phyloP scores from a whole-genome alignment of 2,113 vertebrate genomes.

The Cairina moschata region DNA sequence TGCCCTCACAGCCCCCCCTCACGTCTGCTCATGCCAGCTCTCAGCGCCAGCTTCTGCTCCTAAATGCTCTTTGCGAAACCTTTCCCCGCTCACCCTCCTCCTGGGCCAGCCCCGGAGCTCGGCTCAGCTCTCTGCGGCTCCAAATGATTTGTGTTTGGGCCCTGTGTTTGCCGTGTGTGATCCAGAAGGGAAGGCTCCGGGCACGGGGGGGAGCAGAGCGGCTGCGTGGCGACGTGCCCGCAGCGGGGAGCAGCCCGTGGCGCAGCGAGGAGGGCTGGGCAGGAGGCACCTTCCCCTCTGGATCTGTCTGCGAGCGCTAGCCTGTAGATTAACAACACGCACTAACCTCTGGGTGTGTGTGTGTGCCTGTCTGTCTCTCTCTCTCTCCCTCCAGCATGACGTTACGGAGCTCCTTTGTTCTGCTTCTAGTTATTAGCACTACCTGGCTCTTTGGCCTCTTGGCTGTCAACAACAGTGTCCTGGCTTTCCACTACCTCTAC shows the following conservation, averaged over 20 bases:
- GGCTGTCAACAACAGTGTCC: constrained; percentile 98
- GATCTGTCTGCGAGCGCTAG: constrained; percentile 15
- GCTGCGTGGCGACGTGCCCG: background rate
- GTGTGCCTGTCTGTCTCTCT: constrained; percentile 60
- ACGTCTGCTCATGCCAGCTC: background rate
- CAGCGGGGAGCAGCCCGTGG: background rate
- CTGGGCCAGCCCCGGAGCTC: background rate
- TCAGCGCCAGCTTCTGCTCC: background rate
- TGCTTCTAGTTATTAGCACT: constrained; percentile 92
- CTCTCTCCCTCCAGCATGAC: constrained; percentile 83
- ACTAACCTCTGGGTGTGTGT: constrained; percentile 44
- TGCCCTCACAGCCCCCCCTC: background rate
- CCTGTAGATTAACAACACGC: constrained; percentile 21
- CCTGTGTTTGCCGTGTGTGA: background rate
- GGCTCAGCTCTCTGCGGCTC: background rate
- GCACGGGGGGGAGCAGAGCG: accelerated
- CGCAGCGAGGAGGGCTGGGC: background rate
- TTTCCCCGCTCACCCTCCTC: background rate
- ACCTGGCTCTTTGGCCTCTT: constrained; percentile 98
- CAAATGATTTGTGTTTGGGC: background rate
- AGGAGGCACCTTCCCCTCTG: background rate
- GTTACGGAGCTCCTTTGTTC: constrained; percentile 92
- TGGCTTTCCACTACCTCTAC: constrained; percentile 98
- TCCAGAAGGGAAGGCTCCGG: constrained; percentile 41
- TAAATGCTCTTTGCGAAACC: background rate